phyloP scores from a whole-genome alignment of 2,888 invertebrate genomes.

The Hypomecis punctinalis region DNA sequence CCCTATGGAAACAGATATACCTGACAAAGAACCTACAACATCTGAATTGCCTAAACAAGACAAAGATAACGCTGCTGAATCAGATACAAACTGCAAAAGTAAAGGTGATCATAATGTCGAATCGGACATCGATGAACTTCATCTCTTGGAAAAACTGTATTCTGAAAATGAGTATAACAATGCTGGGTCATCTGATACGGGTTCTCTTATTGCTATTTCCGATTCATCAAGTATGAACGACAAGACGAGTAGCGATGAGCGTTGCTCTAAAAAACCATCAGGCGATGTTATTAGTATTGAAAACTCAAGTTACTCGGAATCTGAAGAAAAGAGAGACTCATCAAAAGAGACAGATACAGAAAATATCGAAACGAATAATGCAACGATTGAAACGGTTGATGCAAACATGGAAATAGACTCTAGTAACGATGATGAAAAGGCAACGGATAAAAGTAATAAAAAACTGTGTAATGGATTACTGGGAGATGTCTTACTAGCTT shows the following conservation, averaged over 20 bases:
- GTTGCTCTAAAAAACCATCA: conserved; percentile 48
- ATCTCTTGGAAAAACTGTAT: conserved; percentile 71
- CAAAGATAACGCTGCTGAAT: neutral
- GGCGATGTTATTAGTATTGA: conserved; percentile 75
- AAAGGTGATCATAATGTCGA: conserved; percentile 48
- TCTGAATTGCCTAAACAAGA: conserved; percentile 3
- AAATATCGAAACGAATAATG: neutral
- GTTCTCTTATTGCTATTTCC: conserved; percentile 68
- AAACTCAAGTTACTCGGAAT: conserved; percentile 77
- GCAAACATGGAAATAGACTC: conserved; percentile 48
- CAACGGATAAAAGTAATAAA: conserved; percentile 48
- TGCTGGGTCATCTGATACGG: conserved; percentile 65
- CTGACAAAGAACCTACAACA: neutral
- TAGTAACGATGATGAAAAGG: conserved; percentile 36
- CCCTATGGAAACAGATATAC: neutral
- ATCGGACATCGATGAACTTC: conserved; percentile 73
- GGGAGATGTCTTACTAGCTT: conserved; percentile 65
- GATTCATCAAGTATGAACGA: conserved; percentile 51
- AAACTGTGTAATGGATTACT: conserved; percentile 53
- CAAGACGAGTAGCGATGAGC: conserved; percentile 51
- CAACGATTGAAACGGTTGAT: conserved; percentile 23
- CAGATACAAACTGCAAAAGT: conserved; percentile 9
- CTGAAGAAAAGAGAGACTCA: conserved; percentile 52
- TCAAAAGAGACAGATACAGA: conserved; percentile 10
- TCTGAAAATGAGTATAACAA: conserved; percentile 61